Evolutionary conservation across 2,888 invertebrate species (phyloP), one percentile per base, ranked within the genome.

Genomic region (Phengaris arion): DNA sequence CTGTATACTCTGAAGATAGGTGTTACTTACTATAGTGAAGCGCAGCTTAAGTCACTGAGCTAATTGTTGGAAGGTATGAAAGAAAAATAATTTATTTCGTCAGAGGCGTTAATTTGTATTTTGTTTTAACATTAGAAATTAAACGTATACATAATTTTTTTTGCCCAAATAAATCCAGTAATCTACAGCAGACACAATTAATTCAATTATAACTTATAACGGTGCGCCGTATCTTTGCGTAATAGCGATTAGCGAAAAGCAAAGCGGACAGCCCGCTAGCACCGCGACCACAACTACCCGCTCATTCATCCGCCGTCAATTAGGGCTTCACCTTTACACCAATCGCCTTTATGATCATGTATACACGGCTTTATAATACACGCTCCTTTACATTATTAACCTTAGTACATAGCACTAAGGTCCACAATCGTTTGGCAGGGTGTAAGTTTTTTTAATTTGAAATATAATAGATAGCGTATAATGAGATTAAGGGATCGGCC

Each of bases 321-420:
- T 90, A 89, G 87, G 84, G 82, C 86, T 84, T 85, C 89, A 89
- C 89, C 89, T 89, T 89, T 89, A 85, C 89, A 85, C 87, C 78
- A 79, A 76, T 51, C 70, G 51, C 70, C 51, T 48, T 70, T 70
- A 70, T 70, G 70, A 70, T 51, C 51, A 15, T 70, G 15, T 70
- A 48, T 22, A 70, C 15, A 15, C 70, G 22, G 70, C 70, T 15
- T 52, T 51, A 51, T n/a, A 51, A 51, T 48, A 51, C 70, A 64
- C 76, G 72, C 75, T 46, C 5, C 79, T 80, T 12, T n/a, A 77
- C 6, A 83, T 79, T 80, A 76, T 76, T 64, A 77, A 81, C 83
- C 45, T 73, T 45, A 51, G 12, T 13, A 7, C 0, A 13, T 70
- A 8, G 57, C 6, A 22, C 1, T 51, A 70, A 22, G 51, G 15